phyloP scores from a whole-genome alignment of 1,140 invertebrate species.

The fruit fly (Drosophila melanogaster) region DNA sequence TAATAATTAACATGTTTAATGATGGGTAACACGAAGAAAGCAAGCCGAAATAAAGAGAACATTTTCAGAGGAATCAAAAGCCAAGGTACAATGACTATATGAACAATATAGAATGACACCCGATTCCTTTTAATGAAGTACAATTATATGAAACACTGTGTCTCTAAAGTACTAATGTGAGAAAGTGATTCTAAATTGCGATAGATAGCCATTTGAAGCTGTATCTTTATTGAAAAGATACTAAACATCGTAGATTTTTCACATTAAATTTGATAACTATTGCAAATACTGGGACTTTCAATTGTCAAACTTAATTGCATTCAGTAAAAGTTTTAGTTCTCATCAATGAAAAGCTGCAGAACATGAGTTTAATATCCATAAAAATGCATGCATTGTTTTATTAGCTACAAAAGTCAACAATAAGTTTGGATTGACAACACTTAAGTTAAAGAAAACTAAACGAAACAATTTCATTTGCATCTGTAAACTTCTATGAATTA shows the following conservation, averaged over 20 bases:
- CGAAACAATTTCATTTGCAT: too few relatives aligned
- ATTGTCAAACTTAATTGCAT: background rate
- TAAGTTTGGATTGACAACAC: too few relatives aligned
- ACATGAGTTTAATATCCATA: background rate
- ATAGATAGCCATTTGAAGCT: background rate
- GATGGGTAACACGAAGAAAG: constrained; percentile 26
- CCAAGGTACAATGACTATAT: background rate
- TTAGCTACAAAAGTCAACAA: too few relatives aligned
- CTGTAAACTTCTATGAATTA: too few relatives aligned
- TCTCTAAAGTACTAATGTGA: constrained; percentile 9
- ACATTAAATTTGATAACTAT: constrained; percentile 17
- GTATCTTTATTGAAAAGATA: background rate
- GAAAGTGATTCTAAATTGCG: constrained; percentile 13
- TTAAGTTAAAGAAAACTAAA: too few relatives aligned
- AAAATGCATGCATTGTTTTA: background rate
- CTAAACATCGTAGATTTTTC: background rate
- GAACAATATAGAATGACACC: constrained; percentile 10
- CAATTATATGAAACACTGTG: constrained; percentile 39
- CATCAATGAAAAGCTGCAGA: background rate
- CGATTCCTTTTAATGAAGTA: constrained; percentile 39
- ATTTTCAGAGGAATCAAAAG: constrained; percentile 4
- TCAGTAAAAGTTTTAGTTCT: background rate
- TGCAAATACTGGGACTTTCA: background rate
- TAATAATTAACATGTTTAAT: constrained; percentile 66
- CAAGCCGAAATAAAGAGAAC: constrained; percentile 13